Base-by-base conservation (phyloP, 2,113 vertebrate genomes). In the Rhagologus leucostigma region DNA sequence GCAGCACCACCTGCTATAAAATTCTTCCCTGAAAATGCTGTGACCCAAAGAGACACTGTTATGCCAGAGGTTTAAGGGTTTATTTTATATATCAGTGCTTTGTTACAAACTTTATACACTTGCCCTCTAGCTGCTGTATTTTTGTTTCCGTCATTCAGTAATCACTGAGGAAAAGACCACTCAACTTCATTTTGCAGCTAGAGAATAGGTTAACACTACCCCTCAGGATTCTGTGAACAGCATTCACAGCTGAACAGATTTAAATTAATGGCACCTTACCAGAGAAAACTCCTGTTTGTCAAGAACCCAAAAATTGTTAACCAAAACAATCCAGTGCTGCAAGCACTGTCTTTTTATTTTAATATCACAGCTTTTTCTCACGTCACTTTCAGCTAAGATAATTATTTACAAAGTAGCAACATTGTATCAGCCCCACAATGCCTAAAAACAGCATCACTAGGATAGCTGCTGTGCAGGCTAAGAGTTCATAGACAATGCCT, bases 1-100 rank as follows among this genome's bases (percentile, higher is more conserved):
- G 85, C 86, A 83, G 59, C 84, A 90, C 85, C 89, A 96, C 91
- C 91, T 91, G 89, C 93, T 93, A 80, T 77, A 95, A 95, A 94
- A 95, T 86, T 75, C 76, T 70, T 69, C 63, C 73, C 56, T 57
- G 69, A 90, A 90, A 90, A 93, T 42, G 82, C 91, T 78, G 52
- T 80, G 92, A 96, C 89, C 89, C 85, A 89, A 89, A 62, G 67
- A 93, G 83, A 95, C 77, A 71, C 64, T 30, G 56, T 91, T 89
- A 75, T 71, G 67, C 70, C 64, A 88, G 78, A 65, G 75, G 44
- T 65, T 85, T 92, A 95, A 86, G 75, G 68, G 75, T 91, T 95
- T 95, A 84, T 77, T 94, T 88, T 71, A 63, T 41, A 80, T 84
- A 95, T 92, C 86, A 97, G 56, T 73, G 56, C 24, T 84, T 84